Base-by-base conservation (phyloP, 1,140 invertebrate genomes). In the Danaus plexippus region DNA sequence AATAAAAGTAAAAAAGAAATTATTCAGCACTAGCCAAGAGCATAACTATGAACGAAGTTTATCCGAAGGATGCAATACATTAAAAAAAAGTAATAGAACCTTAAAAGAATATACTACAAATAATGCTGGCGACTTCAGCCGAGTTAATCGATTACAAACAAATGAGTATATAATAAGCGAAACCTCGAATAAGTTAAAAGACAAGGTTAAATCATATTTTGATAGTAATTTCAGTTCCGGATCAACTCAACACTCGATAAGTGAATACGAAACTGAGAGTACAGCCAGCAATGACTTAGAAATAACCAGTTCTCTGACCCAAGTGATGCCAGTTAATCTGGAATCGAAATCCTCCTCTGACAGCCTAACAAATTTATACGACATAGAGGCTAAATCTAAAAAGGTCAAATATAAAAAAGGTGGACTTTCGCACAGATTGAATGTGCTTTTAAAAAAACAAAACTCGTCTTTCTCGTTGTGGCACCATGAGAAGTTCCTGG, bases 401-500 rank as follows among this genome's bases (percentile, higher is more conserved):
- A 81, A 79, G 55, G 51, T 73, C 7, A 67, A 64, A 48, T 85
- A 78, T 42, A 83, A 83, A 66, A 86, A 82, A 59, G 74, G 70
- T 54, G 80, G 82, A n/a, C 49, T 84, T 2, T 73, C 77, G 45
- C 69, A 67, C 46, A 60, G 74, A 3, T 58, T 86, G 15, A 68
- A 66, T 63, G 32, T 6, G 22, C 22, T 32, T 6, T 4, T 80
- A 53, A 86, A 83, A 72, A 86, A 84, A 69, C 74, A 78, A 65
- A 76, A 73, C 51, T 67, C 77, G 1, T 71, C 57, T 54, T 52
- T 75, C 52, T 73, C 65, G 62, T 58, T 86, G 44, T 86, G 83
- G 83, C 73, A 83, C 57, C 76, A 86, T 59, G 83, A 86, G 53
- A 67, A 63, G 57, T 86, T 73, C 66, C 63, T 86, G 52, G 80